phyloP scores from a whole-genome alignment of 2,888 invertebrate genomes.

The Cyclophora albipunctata region DNA sequence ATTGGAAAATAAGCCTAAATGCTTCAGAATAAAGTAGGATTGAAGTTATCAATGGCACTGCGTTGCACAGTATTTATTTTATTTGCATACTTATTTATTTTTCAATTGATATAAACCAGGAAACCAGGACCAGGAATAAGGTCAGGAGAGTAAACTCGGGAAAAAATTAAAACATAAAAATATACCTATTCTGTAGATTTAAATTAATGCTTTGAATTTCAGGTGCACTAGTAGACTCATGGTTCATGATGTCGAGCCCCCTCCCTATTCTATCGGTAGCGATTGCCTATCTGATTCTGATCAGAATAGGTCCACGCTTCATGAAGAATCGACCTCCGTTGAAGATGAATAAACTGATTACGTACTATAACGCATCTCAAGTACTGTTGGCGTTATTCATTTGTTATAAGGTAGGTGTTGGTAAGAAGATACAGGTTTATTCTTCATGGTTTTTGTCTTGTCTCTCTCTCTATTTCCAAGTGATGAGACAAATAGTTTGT shows the following conservation, averaged over 20 bases:
- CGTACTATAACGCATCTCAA: conserved; percentile 91
- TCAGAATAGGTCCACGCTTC: conserved; percentile 82
- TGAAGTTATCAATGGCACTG: too few species aligned
- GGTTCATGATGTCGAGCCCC: conserved; percentile 87
- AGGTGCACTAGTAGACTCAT: conserved; percentile 85
- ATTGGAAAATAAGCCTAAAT: too few species aligned
- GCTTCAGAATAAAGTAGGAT: too few species aligned
- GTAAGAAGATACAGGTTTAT: neutral
- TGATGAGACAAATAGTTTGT: neutral
- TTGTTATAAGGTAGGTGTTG: conserved; percentile 49
- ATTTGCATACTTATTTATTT: too few species aligned
- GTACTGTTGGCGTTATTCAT: conserved; percentile 81
- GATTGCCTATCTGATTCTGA: conserved; percentile 79
- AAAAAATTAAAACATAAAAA: too few species aligned
- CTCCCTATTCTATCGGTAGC: conserved; percentile 79
- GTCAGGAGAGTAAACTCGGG: too few species aligned
- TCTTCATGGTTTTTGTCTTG: neutral
- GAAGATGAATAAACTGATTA: conserved; percentile 81
- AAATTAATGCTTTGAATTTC: conserved; percentile 23
- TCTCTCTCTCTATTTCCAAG: conserved; percentile 3
- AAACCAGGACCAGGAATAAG: too few species aligned
- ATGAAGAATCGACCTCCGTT: conserved; percentile 84
- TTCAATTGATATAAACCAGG: too few species aligned
- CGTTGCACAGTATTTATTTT: too few species aligned
- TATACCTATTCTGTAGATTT: too few species aligned